Conservation (phyloP, 2,113 vertebrate species). For the Cariama cristata region DNA sequence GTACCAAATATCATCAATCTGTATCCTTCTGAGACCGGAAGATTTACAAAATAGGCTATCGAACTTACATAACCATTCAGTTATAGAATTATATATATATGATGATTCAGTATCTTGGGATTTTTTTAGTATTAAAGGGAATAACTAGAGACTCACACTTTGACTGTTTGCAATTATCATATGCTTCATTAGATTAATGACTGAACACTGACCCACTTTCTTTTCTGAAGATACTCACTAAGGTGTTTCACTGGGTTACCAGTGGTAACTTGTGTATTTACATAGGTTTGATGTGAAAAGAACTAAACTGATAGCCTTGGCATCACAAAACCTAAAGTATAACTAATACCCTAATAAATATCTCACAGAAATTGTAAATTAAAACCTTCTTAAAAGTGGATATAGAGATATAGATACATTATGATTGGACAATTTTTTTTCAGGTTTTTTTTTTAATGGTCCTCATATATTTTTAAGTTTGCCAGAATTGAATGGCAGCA, state of each 20-base stretch:
- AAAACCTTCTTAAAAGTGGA: neutral
- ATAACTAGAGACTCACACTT: neutral
- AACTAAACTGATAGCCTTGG: neutral
- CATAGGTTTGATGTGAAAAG: neutral
- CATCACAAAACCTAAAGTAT: neutral
- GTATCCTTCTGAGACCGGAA: slow-evolving; percentile 1
- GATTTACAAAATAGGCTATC: slow-evolving; percentile 22
- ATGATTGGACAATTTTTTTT: neutral
- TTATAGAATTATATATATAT: neutral
- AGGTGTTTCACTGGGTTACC: neutral
- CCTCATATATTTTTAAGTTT: neutral
- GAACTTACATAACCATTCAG: slow-evolving; percentile 9
- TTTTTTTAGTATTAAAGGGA: neutral
- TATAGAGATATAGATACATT: neutral
- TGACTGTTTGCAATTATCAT: neutral
- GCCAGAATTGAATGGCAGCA: neutral
- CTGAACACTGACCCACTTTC: neutral
- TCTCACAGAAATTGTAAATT: neutral
- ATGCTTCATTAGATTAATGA: slow-evolving; percentile 16
- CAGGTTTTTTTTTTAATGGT: neutral
- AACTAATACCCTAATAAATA: neutral
- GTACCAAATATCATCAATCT: slow-evolving; percentile 51
- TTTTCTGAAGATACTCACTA: neutral
- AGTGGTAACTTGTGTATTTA: neutral
- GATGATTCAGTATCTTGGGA: neutral